Percentiles rank a stretch among this genome's conserved stretches.
Evolutionary conservation across 92 coral and sea anemone species (phyloP).

Genomic region (Actinernus sp.): DNA sequence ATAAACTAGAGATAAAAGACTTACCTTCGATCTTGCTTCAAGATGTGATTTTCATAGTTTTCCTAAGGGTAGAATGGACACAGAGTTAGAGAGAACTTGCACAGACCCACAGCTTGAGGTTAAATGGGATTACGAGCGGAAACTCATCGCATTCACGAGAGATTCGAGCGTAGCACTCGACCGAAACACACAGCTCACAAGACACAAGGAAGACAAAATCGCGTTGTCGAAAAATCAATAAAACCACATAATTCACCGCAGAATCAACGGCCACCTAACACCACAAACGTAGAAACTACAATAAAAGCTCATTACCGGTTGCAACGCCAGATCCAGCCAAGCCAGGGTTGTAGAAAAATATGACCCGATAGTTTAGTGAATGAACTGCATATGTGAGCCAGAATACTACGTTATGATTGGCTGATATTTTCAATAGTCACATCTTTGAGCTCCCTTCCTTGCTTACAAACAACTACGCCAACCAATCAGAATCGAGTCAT

Average conservation of each 20-base stretch:
- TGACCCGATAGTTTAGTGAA: constrained; percentile 24
- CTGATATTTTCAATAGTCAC: constrained; percentile 10
- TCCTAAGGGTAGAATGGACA: no score
- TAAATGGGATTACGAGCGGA: not conserved
- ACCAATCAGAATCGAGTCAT: constrained; percentile 43
- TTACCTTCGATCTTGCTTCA: no score
- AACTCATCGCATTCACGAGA: constrained; percentile 12
- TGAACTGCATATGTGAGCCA: constrained; percentile 54
- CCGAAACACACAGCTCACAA: constrained; percentile 1
- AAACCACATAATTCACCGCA: constrained; percentile 38
- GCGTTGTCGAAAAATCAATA: not conserved
- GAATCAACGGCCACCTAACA: constrained; percentile 14
- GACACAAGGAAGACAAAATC: constrained; percentile 1
- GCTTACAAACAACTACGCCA: constrained; percentile 24
- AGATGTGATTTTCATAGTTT: no score
- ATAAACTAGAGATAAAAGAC: no score
- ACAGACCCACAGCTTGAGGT: not conserved
- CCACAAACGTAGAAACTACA: not conserved
- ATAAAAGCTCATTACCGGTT: constrained; percentile 6
- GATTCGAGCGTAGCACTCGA: constrained; percentile 12
- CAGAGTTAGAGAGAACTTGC: not conserved
- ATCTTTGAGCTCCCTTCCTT: not conserved
- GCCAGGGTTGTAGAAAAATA: constrained; percentile 26
- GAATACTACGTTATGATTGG: constrained; percentile 35
- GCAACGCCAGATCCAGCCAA: constrained; percentile 2